phyloP scores from a whole-genome alignment of 1,140 invertebrate species.

The Uloborus diversus region DNA sequence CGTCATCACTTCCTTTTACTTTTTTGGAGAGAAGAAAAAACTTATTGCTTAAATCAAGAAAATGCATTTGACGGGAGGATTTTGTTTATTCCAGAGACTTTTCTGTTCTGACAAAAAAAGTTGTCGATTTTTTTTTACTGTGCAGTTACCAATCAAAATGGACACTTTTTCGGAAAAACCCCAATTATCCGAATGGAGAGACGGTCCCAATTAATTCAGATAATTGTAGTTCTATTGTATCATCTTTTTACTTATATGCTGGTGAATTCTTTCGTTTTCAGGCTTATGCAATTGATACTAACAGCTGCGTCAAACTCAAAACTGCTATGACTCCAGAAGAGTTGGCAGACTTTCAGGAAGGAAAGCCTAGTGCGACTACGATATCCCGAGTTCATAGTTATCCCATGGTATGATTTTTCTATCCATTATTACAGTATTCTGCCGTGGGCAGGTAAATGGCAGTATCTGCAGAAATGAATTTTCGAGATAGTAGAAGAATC shows the following conservation, averaged over 20 bases:
- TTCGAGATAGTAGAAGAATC: too few species aligned
- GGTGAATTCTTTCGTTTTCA: constrained; percentile 7
- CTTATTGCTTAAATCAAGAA: too few species aligned
- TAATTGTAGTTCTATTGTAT: not conserved
- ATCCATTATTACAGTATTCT: not conserved
- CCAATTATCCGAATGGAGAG: not conserved
- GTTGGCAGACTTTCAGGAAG: constrained; percentile 13
- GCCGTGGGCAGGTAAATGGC: too few species aligned
- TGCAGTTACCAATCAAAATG: too few species aligned
- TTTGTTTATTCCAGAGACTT: too few species aligned
- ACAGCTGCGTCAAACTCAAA: not conserved
- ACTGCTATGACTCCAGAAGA: not conserved
- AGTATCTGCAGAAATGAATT: too few species aligned
- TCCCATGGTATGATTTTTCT: constrained; percentile 24
- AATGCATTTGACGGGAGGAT: too few species aligned
- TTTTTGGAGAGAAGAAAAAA: too few species aligned
- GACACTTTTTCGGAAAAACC: too few species aligned
- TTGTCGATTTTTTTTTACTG: too few species aligned
- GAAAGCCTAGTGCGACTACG: constrained; percentile 7
- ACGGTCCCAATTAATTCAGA: not conserved
- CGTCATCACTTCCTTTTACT: too few species aligned
- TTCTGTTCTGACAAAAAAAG: too few species aligned
- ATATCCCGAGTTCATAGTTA: constrained; percentile 16
- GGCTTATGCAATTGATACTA: constrained; percentile 22
- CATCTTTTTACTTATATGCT: not conserved